Conservation (phyloP, 2,888 invertebrate genomes). For the Pandemis heparana region DNA sequence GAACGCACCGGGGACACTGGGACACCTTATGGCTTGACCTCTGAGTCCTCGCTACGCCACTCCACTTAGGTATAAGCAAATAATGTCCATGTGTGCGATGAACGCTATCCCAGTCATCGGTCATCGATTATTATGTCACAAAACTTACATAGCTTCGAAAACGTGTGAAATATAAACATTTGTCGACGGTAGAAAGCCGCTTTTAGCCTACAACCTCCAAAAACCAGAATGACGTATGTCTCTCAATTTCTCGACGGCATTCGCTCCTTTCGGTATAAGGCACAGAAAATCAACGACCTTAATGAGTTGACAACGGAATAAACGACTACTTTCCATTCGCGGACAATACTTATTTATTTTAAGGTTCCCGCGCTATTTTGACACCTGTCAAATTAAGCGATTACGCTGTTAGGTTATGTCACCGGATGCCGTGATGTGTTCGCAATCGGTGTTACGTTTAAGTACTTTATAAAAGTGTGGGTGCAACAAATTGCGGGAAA, state of each 20-base stretch:
- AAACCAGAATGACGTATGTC: neutral
- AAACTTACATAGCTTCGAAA: constrained; percentile 59
- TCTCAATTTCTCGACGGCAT: neutral
- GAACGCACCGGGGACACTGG: too few species aligned
- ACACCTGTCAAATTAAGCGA: constrained; percentile 56
- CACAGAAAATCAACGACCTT: constrained; percentile 25
- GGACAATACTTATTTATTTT: constrained; percentile 48
- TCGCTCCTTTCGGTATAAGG: constrained; percentile 14
- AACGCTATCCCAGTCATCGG: constrained; percentile 32
- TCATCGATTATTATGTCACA: constrained; percentile 53
- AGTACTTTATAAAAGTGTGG: constrained; percentile 10
- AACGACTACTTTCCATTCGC: constrained; percentile 57
- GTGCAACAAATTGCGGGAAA: neutral
- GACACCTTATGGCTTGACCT: too few species aligned
- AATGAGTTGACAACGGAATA: constrained; percentile 52
- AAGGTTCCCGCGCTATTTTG: constrained; percentile 48
- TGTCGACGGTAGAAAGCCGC: constrained; percentile 45
- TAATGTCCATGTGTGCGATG: neutral
- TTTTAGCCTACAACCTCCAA: constrained; percentile 34
- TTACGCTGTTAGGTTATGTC: constrained; percentile 39
- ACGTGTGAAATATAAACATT: constrained; percentile 77
- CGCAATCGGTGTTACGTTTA: constrained; percentile 16
- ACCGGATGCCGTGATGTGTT: constrained; percentile 27
- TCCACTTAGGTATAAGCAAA: neutral
- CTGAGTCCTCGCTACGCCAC: too few species aligned